Percentiles rank a stretch among this genome's conserved stretches.
These are phyloP conservation scores for Boulengeromyrus knoepffleri DNA, from an alignment of 2,113 vertebrate genomes.

Conservation along the genomic window DNA sequence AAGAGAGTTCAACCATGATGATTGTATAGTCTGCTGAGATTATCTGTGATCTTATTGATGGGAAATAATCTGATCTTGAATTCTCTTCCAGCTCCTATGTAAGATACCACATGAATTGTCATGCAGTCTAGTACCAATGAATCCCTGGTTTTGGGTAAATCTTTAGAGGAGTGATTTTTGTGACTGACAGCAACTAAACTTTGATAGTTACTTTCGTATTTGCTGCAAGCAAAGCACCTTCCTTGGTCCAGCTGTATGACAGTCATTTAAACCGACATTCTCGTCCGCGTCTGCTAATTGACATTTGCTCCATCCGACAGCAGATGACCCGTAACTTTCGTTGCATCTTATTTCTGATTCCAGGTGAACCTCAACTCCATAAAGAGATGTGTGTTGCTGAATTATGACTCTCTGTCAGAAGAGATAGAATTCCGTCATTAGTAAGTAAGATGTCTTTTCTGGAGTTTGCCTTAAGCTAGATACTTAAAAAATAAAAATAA, in stretches of 20 bases:
- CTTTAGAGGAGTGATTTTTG: background rate
- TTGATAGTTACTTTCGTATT: background rate
- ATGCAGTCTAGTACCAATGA: background rate
- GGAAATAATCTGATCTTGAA: conserved; percentile 55
- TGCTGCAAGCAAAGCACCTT: background rate
- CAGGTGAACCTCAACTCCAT: conserved; percentile 83
- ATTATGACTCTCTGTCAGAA: conserved; percentile 62
- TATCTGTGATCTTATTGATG: conserved; percentile 44
- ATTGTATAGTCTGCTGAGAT: conserved; percentile 62
- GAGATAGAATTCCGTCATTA: conserved; percentile 82
- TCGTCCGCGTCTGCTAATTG: too few species aligned
- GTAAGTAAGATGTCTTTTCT: conserved; percentile 58
- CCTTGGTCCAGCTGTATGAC: background rate
- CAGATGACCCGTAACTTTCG: background rate
- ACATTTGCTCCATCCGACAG: background rate
- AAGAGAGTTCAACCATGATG: conserved; percentile 43
- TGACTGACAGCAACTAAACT: background rate
- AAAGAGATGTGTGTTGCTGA: conserved; percentile 79
- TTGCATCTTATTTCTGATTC: background rate
- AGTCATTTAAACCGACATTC: background rate
- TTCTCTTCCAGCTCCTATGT: background rate
- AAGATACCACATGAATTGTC: background rate
- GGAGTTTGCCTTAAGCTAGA: background rate
- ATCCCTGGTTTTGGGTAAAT: background rate
- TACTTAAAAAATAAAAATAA: background rate